Conservation (phyloP, 2,113 vertebrate genomes). For the Ptilorrhoa leucosticta region DNA sequence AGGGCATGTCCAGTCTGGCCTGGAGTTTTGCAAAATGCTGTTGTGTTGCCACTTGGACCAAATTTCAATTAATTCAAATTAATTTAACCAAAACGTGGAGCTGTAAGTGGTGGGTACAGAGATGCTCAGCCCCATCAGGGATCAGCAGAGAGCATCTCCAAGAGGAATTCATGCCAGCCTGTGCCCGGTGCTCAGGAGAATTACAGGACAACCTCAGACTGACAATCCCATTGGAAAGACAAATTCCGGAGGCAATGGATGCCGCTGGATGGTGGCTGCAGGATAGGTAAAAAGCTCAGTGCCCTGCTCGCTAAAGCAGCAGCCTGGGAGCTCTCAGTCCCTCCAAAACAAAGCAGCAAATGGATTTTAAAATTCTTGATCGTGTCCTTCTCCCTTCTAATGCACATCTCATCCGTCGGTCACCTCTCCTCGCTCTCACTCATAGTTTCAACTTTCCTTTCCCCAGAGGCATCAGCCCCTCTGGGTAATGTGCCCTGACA, state of each 20-base stretch:
- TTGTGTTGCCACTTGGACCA: background rate
- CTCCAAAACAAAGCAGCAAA: background rate
- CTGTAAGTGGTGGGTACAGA: background rate
- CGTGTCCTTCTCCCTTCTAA: background rate
- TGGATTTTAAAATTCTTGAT: background rate
- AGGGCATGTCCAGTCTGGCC: background rate
- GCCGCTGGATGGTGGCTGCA: background rate
- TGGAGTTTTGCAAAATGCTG: background rate
- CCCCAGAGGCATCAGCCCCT: background rate
- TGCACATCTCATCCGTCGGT: fast-evolving
- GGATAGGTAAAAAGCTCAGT: background rate
- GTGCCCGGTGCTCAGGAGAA: background rate
- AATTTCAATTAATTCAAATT: background rate
- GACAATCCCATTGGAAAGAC: background rate
- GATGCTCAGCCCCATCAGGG: background rate
- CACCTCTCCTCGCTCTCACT: background rate
- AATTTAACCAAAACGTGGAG: fast-evolving
- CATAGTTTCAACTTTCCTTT: background rate
- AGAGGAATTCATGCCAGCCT: background rate
- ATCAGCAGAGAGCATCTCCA: background rate
- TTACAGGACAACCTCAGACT: fast-evolving
- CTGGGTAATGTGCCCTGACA: conserved; percentile 51
- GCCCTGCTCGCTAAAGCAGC: background rate
- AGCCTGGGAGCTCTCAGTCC: background rate
- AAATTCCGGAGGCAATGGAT: background rate